Percentiles rank a stretch among this genome's conserved stretches.
Conservation (phyloP, 2,797 vertebrate genomes). For the Luscinia megarhynchos region DNA sequence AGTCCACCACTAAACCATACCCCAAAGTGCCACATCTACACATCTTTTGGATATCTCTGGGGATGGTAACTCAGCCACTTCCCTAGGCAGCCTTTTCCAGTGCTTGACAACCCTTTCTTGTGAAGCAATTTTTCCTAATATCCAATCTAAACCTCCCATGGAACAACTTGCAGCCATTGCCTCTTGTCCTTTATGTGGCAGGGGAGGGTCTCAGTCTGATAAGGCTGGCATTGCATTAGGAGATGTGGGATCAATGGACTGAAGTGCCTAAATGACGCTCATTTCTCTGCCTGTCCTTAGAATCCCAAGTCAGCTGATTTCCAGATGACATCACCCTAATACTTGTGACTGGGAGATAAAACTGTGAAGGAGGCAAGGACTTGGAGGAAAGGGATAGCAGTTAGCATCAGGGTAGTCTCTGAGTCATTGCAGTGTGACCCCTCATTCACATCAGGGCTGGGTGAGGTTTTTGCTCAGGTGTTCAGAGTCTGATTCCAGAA, state of each 20-base stretch:
- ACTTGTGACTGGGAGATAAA: neutral
- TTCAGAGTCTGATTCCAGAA: neutral
- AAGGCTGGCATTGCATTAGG: neutral
- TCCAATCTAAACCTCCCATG: neutral
- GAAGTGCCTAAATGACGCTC: neutral
- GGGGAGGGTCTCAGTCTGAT: neutral
- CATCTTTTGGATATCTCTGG: neutral
- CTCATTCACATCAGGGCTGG: fast-evolving
- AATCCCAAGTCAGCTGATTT: neutral
- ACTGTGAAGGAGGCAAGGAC: neutral
- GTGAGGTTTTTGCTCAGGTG: neutral
- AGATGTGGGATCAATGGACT: neutral
- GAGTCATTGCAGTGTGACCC: neutral
- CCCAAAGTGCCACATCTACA: neutral
- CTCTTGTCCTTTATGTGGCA: fast-evolving
- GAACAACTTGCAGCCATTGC: neutral
- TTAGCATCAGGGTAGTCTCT: neutral
- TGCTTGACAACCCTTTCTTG: neutral
- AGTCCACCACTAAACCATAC: neutral
- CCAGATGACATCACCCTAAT: neutral
- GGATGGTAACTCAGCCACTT: neutral
- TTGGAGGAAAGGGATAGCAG: neutral
- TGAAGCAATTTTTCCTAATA: neutral
- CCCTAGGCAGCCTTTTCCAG: neutral
- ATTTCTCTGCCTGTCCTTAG: neutral